Base-by-base conservation (phyloP, 2,888 invertebrate genomes). In the Conchocele bisecta region DNA sequence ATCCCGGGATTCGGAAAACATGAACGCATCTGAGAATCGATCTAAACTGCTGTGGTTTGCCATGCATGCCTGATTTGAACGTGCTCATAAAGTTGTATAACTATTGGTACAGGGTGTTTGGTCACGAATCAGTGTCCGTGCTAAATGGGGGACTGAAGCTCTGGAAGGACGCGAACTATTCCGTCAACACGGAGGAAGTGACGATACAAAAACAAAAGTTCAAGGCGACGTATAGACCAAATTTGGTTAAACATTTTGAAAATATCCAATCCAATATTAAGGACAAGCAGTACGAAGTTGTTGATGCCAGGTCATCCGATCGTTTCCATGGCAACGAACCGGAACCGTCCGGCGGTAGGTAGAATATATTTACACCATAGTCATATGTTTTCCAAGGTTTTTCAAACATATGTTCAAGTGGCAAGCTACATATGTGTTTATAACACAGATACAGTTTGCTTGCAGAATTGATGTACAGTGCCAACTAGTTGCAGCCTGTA, bases 271-370 rank as follows among this genome's bases (percentile, higher is more conserved):
- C 46, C 1, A 88, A 87, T 69, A 50, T 85, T 11, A 39, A 63
- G 7, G 50, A 64, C 5, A 72, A 79, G 35, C 29, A 68, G 5
- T 84, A 79, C 57, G 63, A 74, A 26, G 42, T 88, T 1, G 60
- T 88, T 11, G 89, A 89, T 82, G 86, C 85, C 3, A 74, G 89
- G 26, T 50, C 85, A 13, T 28, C 76, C n/a, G 87, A 79, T 2
- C 67, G 89, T 37, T 89, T 88, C 72, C 37, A 76, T 20, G 89
- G 88, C 6, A 79, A 58, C 22, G 73, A 66, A 6, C 84, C 87
- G 17, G 88, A 89, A 70, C 89, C 89, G 11, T 17, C 51, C 20
- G n/a, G n/a, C n/a, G n/a, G n/a, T n/a, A n/a, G n/a, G n/a, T n/a
- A n/a, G n/a, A n/a, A n/a, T n/a, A n/a, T n/a, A n/a, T n/a, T n/a